Percentiles rank a stretch among this genome's conserved stretches.
Conservation (phyloP, 1,140 invertebrate genomes). For the Aphis gossypii region DNA sequence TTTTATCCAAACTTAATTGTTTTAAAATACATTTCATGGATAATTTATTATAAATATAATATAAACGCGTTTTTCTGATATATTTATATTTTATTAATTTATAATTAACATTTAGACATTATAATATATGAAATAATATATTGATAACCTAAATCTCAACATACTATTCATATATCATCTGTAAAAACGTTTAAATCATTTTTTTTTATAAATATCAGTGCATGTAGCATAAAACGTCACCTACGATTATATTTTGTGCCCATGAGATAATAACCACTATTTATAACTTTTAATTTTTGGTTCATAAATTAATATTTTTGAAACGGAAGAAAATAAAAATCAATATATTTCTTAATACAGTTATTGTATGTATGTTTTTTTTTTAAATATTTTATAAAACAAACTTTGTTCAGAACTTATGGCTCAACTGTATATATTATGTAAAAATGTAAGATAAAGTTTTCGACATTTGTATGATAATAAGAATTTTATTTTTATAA, state of each 20-base stretch:
- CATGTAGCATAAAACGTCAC: background rate
- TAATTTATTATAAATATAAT: background rate
- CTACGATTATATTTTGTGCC: background rate
- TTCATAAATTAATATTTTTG: background rate
- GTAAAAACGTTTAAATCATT: background rate
- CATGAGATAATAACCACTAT: background rate
- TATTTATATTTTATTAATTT: background rate
- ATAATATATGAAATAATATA: background rate
- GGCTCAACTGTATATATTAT: background rate
- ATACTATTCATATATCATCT: background rate
- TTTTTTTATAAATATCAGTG: background rate
- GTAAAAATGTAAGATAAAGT: constrained; percentile 19
- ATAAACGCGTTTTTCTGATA: background rate
- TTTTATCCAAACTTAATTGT: background rate
- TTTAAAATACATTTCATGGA: background rate
- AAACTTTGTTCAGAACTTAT: background rate
- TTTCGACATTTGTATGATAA: background rate
- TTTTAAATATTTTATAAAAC: background rate
- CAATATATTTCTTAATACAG: background rate
- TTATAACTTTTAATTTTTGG: background rate
- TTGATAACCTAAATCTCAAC: background rate
- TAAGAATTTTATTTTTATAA: constrained; percentile 9
- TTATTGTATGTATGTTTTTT: background rate
- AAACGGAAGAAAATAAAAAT: background rate
- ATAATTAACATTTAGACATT: background rate